These are phyloP conservation scores for Emydura subglobosa DNA, from an alignment of 2,113 vertebrate species.

Conservation along the genomic window DNA sequence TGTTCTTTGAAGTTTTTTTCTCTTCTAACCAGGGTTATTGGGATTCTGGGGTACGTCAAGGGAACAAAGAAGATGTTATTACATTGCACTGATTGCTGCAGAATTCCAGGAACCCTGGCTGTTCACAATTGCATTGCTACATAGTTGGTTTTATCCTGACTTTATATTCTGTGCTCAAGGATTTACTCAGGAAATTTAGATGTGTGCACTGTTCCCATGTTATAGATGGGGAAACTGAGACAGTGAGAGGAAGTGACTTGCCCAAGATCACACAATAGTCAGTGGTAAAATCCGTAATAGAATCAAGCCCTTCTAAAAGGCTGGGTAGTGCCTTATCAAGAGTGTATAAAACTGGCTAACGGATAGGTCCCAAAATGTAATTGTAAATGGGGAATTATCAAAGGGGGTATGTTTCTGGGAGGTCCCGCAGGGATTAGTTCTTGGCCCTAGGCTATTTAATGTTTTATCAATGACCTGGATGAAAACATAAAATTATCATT, in stretches of 20 bases:
- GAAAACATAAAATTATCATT: not conserved
- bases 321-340: not conserved
- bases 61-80: not conserved
- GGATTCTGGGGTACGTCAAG: not conserved
- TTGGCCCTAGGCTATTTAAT: not conserved
- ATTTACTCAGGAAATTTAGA: not conserved
- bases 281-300: not conserved
- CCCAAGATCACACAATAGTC: not conserved
- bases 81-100: rapidly evolving
- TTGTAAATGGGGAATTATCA: not conserved
- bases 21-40: rapidly evolving
- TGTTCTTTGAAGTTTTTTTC: not conserved
- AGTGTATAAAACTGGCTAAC: not conserved
- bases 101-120: not conserved
- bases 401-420: not conserved
- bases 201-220: not conserved
- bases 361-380: not conserved
- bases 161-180: not conserved
- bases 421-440: too few species aligned
- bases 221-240: not conserved
- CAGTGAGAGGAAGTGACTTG: not conserved
- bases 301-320: not conserved
- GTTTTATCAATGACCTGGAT: not conserved
- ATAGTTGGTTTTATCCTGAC: not conserved
- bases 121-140: not conserved